Evolutionary conservation across 2,113 vertebrate species (phyloP), one percentile per base, ranked within the genome.

Genomic region (Orthonyx spaldingii): DNA sequence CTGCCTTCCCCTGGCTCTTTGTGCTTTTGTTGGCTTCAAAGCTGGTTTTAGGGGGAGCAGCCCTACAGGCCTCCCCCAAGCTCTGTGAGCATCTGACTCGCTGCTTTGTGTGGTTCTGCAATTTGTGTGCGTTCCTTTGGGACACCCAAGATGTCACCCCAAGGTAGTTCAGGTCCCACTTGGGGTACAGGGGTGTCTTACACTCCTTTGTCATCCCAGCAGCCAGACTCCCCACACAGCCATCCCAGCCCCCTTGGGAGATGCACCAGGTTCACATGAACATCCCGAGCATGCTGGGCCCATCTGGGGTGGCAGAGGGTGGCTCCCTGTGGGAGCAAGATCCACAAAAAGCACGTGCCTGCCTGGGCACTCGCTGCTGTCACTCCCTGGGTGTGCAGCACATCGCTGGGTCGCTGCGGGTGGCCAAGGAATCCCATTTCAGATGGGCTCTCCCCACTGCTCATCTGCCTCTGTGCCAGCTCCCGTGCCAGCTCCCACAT

Each of bases 371-470:
- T 28, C 13, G 12, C 20, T 16, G 23, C 70, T 35, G 27, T 23
- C 7, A 1, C 26, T 32, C 16, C 41, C 22, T 0, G 28, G 35
- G 42, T 11, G n/a, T 14, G 22, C 63, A 63, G 44, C 46, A 69
- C n/a, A 13, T 33, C 9, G 16, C 12, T n/a, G 39, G 18, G 84
- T 7, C 41, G 37, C 47, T 57, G 53, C 0, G 0, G 78, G 27
- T 0, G 1, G 61, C 19, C 3, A 0, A 5, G 39, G 15, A 37
- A 7, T 61, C 64, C 55, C 7, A 5, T 9, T 11, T 18, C 4
- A 1, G 7, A 2, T 0, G 1, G n/a, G 24, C 32, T 61, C 44
- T 69, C 35, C n/a, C 9, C 3, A 0, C 6, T 10, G 13, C 16
- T 80, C 19, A 9, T 32, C 20, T 57, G 61, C 57, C 37, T 41